These are phyloP conservation scores for Schmidtea mediterranea DNA, from an alignment of 1,140 invertebrate species.

Conservation along the genomic window DNA sequence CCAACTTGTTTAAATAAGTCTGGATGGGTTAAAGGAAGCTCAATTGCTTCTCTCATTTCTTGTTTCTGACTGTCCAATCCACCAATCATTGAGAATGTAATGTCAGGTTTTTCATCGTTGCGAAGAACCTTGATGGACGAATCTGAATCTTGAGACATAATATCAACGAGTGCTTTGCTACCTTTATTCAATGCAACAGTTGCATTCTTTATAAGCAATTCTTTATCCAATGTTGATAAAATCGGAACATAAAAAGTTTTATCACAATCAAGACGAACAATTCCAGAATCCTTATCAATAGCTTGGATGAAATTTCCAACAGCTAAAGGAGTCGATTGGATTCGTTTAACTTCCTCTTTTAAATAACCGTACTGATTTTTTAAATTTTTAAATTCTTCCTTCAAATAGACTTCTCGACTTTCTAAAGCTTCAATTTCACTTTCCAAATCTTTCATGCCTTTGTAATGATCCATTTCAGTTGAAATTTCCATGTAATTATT, in stretches of 20 bases:
- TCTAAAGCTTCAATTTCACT: no score
- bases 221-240: conserved; percentile 68
- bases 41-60: conserved; percentile 91
- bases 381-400: conserved; percentile 83
- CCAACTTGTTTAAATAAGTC: conserved; percentile 96
- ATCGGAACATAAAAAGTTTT: conserved; percentile 96
- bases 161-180: conserved; percentile 84
- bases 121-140: conserved; percentile 81
- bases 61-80: conserved; percentile 99
- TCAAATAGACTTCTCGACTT: conserved; percentile 95
- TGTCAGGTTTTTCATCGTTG: conserved; percentile 86
- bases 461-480: no score
- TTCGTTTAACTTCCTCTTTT: conserved; percentile 81
- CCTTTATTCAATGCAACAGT: conserved; percentile 89
- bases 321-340: conserved; percentile 80
- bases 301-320: conserved; percentile 93
- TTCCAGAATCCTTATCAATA: conserved; percentile 87
- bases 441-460: no score
- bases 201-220: conserved; percentile 69
- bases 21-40: conserved; percentile 84
- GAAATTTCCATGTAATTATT: no score
- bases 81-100: conserved; percentile 83
- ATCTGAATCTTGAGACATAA: conserved; percentile 85
- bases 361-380: conserved; percentile 62
- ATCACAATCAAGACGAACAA: conserved; percentile 53